Percentiles rank a stretch among this genome's conserved stretches.
These are phyloP conservation scores for Conchocele bisecta DNA, from an alignment of 2,888 invertebrate species.

Conservation along the genomic window DNA sequence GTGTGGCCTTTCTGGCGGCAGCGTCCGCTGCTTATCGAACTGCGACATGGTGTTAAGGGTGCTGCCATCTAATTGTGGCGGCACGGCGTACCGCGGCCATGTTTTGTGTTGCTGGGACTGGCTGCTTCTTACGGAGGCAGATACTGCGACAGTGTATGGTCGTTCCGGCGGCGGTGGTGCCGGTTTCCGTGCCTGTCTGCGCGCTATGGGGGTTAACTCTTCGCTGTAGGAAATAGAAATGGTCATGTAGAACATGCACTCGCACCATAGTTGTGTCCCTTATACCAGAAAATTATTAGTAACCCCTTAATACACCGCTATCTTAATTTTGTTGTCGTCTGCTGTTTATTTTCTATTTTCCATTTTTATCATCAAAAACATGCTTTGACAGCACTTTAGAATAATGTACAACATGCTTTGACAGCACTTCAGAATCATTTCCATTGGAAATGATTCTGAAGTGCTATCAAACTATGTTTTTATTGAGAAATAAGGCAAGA, in stretches of 20 bases:
- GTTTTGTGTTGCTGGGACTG: constrained; percentile 56
- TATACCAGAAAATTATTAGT: background rate
- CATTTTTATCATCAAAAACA: too few relatives aligned
- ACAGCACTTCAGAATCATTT: too few relatives aligned
- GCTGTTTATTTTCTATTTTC: too few relatives aligned
- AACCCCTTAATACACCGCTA: too few relatives aligned
- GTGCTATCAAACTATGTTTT: too few relatives aligned
- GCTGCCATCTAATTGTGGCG: constrained; percentile 37
- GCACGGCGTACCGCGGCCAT: constrained; percentile 62
- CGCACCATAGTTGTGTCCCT: constrained; percentile 8
- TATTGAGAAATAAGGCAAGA: too few relatives aligned
- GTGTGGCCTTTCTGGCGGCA: constrained; percentile 55
- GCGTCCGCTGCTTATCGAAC: constrained; percentile 46
- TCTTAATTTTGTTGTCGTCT: too few relatives aligned
- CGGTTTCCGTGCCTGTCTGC: constrained; percentile 65
- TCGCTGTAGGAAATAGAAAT: too few relatives aligned
- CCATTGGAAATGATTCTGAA: too few relatives aligned
- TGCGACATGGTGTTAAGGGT: constrained; percentile 23
- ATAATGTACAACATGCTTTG: too few relatives aligned
- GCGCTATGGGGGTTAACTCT: constrained; percentile 23
- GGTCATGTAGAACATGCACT: constrained; percentile 31
- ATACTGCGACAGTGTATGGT: constrained; percentile 72
- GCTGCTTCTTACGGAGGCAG: constrained; percentile 61
- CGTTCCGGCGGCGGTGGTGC: constrained; percentile 76
- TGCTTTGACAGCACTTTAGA: too few relatives aligned